Conservation (phyloP, 2,797 vertebrate species). For the Halcyon badia region DNA sequence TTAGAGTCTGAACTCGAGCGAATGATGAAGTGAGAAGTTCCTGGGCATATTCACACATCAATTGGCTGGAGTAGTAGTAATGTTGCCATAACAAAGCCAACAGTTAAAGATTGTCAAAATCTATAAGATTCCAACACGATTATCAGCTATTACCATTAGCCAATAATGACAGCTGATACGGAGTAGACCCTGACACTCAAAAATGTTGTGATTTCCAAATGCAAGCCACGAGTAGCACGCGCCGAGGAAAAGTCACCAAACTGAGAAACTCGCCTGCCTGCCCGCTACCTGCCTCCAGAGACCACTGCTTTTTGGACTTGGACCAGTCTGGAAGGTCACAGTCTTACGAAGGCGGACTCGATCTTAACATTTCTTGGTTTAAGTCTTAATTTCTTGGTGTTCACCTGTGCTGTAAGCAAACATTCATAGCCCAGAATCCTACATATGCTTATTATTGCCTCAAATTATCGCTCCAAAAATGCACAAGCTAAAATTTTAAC, state of each 20-base stretch:
- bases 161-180: conserved; percentile 66
- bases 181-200: conserved; percentile 61
- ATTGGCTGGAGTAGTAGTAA: conserved; percentile 49
- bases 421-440: neutral
- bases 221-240: neutral
- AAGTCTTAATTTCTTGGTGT: neutral
- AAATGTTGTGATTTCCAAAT: conserved; percentile 47
- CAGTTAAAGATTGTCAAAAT: conserved; percentile 66
- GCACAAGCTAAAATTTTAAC: neutral
- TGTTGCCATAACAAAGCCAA: conserved; percentile 72
- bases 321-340: neutral
- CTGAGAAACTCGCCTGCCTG: neutral
- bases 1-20: conserved; percentile 54
- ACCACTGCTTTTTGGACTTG: neutral
- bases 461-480: neutral
- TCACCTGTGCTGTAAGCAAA: neutral
- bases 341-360: neutral
- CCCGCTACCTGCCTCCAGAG: neutral
- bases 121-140: conserved; percentile 64
- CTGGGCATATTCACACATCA: conserved; percentile 67
- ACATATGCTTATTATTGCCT: neutral
- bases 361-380: neutral
- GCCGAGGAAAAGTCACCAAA: conserved; percentile 7
- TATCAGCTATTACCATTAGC: conserved; percentile 68
- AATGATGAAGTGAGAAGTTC: conserved; percentile 67